Percentiles rank a stretch among this genome's conserved stretches.
Evolutionary conservation across 2,888 invertebrate species (phyloP).

Genomic region (Drosophila anomalata): DNA sequence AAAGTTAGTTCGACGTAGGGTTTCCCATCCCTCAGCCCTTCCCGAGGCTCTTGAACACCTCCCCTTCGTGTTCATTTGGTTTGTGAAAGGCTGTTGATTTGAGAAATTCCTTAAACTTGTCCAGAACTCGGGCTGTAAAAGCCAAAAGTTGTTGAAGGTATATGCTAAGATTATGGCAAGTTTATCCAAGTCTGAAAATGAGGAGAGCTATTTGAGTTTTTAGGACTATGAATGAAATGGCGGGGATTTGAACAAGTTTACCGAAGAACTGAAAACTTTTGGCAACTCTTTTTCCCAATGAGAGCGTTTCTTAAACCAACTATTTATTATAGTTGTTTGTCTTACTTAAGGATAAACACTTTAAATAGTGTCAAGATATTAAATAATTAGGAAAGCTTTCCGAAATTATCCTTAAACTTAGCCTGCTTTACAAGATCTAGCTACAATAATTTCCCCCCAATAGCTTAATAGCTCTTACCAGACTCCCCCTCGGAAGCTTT

Average conservation of each 20-base stretch:
- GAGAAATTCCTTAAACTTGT: conserved; percentile 47
- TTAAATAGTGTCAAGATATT: neutral
- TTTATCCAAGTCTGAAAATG: conserved; percentile 21
- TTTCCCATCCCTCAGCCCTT: neutral
- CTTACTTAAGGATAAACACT: too few relatives aligned
- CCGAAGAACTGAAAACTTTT: neutral
- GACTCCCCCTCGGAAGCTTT: conserved; percentile 10
- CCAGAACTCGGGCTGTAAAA: conserved; percentile 32
- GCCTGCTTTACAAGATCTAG: neutral
- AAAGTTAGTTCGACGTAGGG: conserved; percentile 55
- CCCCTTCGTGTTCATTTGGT: conserved; percentile 4
- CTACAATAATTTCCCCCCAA: neutral
- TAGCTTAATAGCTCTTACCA: neutral
- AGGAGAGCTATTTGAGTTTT: conserved; percentile 36
- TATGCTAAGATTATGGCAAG: conserved; percentile 33
- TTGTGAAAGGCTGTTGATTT: conserved; percentile 70
- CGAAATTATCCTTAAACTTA: neutral
- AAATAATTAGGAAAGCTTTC: neutral
- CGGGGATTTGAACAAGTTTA: conserved; percentile 9
- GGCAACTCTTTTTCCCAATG: neutral
- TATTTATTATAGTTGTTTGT: too few relatives aligned
- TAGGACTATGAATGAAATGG: conserved; percentile 16
- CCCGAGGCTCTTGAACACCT: neutral
- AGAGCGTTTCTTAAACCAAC: neutral
- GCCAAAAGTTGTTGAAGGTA: conserved; percentile 37